Base-by-base conservation (phyloP, 2,888 invertebrate genomes). In the Trachelus troglodyta region DNA sequence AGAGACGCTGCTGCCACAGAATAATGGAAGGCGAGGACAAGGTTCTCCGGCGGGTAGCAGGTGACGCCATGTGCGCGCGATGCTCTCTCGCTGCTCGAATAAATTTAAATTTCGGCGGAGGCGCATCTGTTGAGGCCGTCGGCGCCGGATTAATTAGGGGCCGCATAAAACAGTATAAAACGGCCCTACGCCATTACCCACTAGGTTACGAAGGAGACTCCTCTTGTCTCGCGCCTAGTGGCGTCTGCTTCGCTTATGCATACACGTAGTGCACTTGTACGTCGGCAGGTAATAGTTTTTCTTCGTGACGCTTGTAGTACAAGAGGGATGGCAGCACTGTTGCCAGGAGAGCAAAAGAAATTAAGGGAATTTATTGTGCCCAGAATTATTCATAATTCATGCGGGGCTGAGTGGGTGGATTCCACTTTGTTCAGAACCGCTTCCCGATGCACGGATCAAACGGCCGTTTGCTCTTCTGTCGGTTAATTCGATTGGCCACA, bases 341-440 rank as follows among this genome's bases (percentile, higher is more conserved):
- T 6, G 40, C 40, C 15, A 2, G 15, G 15, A 15, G 40, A 77
- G 79, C 81, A 76, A 80, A 82, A 83, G 85, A 79, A 90, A 89
- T 89, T 88, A 89, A 87, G 87, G 81, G 83, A 88, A 89, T 90
- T 90, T 86, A 85, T 15, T 40, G 40, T 86, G 84, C 85, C 84
- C 81, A 79, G 85, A 89, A 89, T 90, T 90, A 90, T 90, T 90
- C 88, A 89, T 90, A 90, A 90, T 90, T 89, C 87, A 81, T 80
- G 80, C 80, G 81, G 35, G 33, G 74, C 6, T 73, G 69, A 79
- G 68, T 31, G 30, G 74, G 40, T 79, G 69, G 31, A 11, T 33
- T 69, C 30, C 69, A 69, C 40, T 40, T 40, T 40, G 40, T 40
- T 40, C 69, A 2, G 11, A 30, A 33, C 12, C n/a, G 69, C 69